Evolutionary conservation across 2,113 vertebrate species (phyloP), one percentile per base, ranked within the genome.

Genomic region (Peromyscus polionotus): DNA sequence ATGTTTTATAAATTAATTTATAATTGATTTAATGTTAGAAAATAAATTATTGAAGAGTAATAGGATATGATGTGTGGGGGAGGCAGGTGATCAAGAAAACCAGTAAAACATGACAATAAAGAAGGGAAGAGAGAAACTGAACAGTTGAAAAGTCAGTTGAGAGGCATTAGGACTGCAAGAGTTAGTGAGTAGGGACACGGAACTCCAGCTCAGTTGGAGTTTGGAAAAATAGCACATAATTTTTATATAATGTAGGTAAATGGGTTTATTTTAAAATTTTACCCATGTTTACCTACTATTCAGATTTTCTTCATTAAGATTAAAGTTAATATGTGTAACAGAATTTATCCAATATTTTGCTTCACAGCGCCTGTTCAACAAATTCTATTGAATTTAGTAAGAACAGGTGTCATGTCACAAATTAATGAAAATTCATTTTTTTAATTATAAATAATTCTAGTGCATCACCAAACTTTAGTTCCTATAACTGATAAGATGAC

Each of bases 241-340:
- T 68, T 83, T 77, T 80, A 91, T 75, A 42, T 39, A 80, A 36
- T 86, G 13, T 16, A 84, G 12, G 6, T 24, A 17, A 70, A 81
- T 13, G 13, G 26, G 65, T 1, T 76, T 59, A 61, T 3, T 76
- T 14, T 85, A 88, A 89, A 77, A 70, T 22, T 9, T 20, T 8
- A 17, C 4, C 10, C 8, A 61, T 36, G 79, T 79, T 88, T 86
- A 76, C 33, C 7, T 63, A 48, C 45, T 87, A 88, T 88, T 84
- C 45, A 88, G 80, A 75, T 93, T 33, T 68, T 73, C n/a, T 57
- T 39, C 36, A 84, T 63, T 91, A 93, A 87, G 24, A 51, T 63
- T 76, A 63, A 90, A 72, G 3, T 85, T 48, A 33, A 4, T 59
- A 12, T 79, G 79, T 67, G 59, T 70, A 91, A 39, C 68, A 68